Conservation (phyloP, 2,113 vertebrate species). For the Sinocyclocheilus maitianheensis region DNA sequence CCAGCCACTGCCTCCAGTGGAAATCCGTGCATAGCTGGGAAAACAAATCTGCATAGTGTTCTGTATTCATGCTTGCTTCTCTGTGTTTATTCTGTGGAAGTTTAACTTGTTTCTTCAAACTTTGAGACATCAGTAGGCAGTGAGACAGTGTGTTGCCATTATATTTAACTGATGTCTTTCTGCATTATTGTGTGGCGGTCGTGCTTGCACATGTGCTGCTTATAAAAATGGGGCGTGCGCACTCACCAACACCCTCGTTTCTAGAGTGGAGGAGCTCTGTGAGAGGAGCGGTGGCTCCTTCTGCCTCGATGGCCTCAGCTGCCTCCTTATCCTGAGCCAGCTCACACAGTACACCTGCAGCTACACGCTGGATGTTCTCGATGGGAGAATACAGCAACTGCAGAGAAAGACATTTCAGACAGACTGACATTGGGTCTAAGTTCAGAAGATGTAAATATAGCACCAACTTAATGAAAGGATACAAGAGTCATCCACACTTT, state of each 20-base stretch:
- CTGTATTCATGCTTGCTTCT: not conserved
- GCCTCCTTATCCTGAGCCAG: constrained; percentile 98
- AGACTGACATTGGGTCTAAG: no score
- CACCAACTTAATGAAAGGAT: not conserved
- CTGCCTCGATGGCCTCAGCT: constrained; percentile 95
- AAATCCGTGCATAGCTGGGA: not conserved
- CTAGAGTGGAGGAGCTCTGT: constrained; percentile 96
- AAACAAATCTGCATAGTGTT: constrained; percentile 19
- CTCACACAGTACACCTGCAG: constrained; percentile 96
- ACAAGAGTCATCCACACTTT: not conserved
- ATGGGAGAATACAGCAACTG: constrained; percentile 97
- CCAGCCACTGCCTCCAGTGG: constrained; percentile 22
- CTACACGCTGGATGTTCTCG: constrained; percentile 98
- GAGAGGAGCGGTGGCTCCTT: constrained; percentile 95
- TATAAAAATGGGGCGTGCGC: not conserved
- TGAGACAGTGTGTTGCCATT: constrained; percentile 2
- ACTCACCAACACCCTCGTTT: constrained; percentile 96
- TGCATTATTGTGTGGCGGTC: not conserved
- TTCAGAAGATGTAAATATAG: not conserved
- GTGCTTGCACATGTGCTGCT: not conserved
- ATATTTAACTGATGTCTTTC: not conserved
- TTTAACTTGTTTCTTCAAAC: constrained; percentile 29
- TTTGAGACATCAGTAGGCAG: not conserved
- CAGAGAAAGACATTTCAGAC: not conserved
- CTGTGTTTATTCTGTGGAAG: not conserved